A percentile compares a stretch with the other conserved stretches of the same genome.
These are phyloP conservation scores for Fregata magnificens DNA, from an alignment of 2,113 vertebrate genomes.

Conservation along the genomic window DNA sequence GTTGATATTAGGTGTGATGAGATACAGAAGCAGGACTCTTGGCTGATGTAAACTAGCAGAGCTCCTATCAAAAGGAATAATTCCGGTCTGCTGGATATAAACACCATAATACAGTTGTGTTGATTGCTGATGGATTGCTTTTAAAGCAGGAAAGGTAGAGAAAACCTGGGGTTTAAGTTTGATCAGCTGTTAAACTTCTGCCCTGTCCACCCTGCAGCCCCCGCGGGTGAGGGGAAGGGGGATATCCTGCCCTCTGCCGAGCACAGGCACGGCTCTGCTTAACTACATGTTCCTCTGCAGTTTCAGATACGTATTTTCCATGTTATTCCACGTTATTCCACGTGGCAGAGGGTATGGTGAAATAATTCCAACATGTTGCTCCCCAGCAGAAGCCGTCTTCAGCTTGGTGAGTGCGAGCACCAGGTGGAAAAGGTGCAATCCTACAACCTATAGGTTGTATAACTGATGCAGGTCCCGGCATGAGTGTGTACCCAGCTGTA, in stretches of 20 bases:
- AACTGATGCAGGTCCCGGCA: slow-evolving; percentile 4
- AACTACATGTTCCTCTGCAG: background rate
- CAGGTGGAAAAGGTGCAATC: background rate
- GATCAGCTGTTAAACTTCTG: background rate
- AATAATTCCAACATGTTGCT: accelerated
- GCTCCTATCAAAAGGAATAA: background rate
- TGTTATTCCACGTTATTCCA: accelerated
- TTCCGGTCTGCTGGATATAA: background rate
- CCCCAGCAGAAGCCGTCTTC: background rate
- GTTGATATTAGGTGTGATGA: background rate
- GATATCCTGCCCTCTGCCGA: background rate
- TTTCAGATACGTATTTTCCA: background rate
- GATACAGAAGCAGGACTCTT: background rate
- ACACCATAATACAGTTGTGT: background rate
- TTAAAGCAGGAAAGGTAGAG: background rate
- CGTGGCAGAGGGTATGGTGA: background rate
- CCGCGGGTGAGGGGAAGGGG: accelerated
- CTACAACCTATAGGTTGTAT: background rate
- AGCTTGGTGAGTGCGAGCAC: background rate
- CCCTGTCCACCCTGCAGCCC: background rate
- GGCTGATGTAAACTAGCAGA: background rate
- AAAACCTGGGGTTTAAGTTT: background rate
- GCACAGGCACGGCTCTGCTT: background rate
- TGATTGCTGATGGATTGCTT: background rate
- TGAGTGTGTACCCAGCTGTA: background rate